Conservation (phyloP, 2,797 vertebrate genomes). For the Helostoma temminkii region DNA sequence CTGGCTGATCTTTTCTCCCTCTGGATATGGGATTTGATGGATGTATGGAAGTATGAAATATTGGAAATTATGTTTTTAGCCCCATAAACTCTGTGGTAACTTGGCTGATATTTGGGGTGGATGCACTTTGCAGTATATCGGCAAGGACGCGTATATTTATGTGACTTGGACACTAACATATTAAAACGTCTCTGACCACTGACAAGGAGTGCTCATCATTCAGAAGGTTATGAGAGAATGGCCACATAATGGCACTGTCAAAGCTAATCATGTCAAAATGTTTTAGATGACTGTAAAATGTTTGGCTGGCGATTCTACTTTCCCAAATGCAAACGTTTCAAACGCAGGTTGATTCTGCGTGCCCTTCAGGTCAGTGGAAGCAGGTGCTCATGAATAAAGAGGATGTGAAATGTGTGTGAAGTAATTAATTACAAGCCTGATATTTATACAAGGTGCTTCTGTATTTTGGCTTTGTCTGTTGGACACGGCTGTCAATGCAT, state of each 20-base stretch:
- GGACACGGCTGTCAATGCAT: constrained; percentile 47
- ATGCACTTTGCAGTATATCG: constrained; percentile 9
- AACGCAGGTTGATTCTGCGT: constrained; percentile 54
- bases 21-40: constrained; percentile 6
- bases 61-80: not conserved
- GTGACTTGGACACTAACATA: constrained; percentile 17
- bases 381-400: constrained; percentile 85
- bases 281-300: constrained; percentile 33
- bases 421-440: constrained; percentile 78
- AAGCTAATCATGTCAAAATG: constrained; percentile 42
- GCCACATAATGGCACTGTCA: constrained; percentile 46
- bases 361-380: constrained; percentile 66
- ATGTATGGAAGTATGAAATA: not conserved
- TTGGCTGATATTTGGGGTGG: constrained; percentile 9
- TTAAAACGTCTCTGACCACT: constrained; percentile 23
- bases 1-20: not conserved
- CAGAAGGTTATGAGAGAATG: constrained; percentile 29
- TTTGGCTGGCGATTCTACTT: constrained; percentile 28
- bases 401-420: constrained; percentile 75
- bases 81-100: not conserved
- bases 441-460: constrained; percentile 72
- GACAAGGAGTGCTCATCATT: constrained; percentile 40
- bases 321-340: constrained; percentile 54
- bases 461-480: constrained; percentile 51
- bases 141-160: constrained; percentile 9